Percentiles rank a stretch among this genome's conserved stretches.
phyloP scores from a whole-genome alignment of 2,888 invertebrate species.

The Adelognathus sp. region DNA sequence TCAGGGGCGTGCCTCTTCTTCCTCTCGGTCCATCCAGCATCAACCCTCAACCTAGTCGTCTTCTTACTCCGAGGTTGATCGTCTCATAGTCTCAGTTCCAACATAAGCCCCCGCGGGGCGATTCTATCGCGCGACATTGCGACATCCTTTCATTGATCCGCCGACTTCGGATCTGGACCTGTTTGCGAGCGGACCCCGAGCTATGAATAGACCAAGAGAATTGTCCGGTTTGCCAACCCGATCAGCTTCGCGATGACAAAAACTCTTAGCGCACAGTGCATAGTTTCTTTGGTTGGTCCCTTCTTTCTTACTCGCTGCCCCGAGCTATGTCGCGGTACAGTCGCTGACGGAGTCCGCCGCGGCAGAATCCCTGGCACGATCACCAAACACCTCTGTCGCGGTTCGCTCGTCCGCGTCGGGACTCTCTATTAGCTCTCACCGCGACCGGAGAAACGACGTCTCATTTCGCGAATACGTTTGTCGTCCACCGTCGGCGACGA shows the following conservation, averaged over 20 bases:
- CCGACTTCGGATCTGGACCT: constrained; percentile 69
- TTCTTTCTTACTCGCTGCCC: background rate
- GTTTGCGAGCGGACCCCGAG: background rate
- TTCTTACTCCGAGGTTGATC: constrained; percentile 42
- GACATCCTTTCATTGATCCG: constrained; percentile 79
- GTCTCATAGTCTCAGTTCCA: background rate
- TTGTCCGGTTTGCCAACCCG: background rate
- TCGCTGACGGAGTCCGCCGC: constrained; percentile 23
- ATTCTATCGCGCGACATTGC: constrained; percentile 76
- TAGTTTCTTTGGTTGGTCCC: background rate
- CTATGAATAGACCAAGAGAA: background rate
- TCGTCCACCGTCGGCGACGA: constrained; percentile 30
- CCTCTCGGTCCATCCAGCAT: background rate
- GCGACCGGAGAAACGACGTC: constrained; percentile 63
- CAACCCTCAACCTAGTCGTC: constrained; percentile 20
- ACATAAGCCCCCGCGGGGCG: constrained; percentile 52
- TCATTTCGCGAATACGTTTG: constrained; percentile 65
- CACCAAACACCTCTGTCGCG: constrained; percentile 44
- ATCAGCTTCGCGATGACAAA: constrained; percentile 11
- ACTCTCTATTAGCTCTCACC: constrained; percentile 55
- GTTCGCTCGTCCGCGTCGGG: constrained; percentile 23
- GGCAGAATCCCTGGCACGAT: constrained; percentile 57
- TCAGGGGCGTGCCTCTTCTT: constrained; percentile 53
- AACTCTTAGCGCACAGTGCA: constrained; percentile 2
- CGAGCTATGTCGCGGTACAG: background rate